Evolutionary conservation across 2,113 vertebrate species (phyloP).

Genomic region (Tenebrosternarchus preto): DNA sequence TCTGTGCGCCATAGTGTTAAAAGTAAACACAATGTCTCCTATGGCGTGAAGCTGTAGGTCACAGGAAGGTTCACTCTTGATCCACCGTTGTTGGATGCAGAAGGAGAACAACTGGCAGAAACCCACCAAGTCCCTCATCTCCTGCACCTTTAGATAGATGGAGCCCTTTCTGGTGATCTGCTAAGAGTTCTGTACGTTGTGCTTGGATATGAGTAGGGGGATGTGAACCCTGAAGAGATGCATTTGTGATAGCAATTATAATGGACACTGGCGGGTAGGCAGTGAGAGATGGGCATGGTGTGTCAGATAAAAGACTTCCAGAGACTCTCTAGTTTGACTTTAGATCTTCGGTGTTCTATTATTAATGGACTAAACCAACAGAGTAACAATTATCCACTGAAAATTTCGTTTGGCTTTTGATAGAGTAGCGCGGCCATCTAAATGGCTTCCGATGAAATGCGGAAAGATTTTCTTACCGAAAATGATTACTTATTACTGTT

Average conservation of each 20-base stretch:
- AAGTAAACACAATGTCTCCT: neutral
- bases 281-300: neutral
- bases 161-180: too few relatives aligned
- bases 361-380: neutral
- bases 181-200: too few relatives aligned
- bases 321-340: neutral
- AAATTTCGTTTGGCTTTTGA: neutral
- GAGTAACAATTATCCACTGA: constrained; percentile 10
- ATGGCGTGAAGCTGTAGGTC: neutral
- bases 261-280: neutral
- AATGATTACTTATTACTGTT: neutral
- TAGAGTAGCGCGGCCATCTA: neutral
- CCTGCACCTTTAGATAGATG: too few relatives aligned
- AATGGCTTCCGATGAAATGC: neutral
- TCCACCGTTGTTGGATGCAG: too few relatives aligned
- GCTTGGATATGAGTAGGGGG: too few relatives aligned
- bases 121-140: too few relatives aligned
- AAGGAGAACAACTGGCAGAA: too few relatives aligned
- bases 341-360: neutral
- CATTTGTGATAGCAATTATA: too few relatives aligned
- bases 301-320: neutral
- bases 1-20: neutral
- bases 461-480: neutral
- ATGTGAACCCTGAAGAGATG: too few relatives aligned
- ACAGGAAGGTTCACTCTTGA: too few relatives aligned